Percentiles rank a stretch among this genome's conserved stretches.
Conservation (phyloP, 2,888 invertebrate species). For the Opisthograptis luteolata region DNA sequence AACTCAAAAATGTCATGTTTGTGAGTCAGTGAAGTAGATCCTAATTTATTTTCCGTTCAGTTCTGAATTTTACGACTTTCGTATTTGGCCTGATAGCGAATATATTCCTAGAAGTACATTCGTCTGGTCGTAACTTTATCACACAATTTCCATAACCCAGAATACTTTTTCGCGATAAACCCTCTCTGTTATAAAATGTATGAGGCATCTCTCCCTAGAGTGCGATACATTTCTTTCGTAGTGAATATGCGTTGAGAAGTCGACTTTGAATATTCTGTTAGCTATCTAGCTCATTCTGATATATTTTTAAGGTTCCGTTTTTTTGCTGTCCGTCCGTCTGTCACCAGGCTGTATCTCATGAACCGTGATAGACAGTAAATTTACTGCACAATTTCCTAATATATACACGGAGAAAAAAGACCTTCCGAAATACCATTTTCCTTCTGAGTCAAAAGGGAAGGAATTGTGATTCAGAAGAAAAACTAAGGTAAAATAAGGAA, state of each 20-base stretch:
- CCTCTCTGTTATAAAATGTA: constrained; percentile 16
- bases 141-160: constrained; percentile 21
- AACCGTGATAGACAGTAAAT: too few species aligned
- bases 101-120: constrained; percentile 12
- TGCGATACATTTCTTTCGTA: constrained; percentile 3
- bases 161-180: constrained; percentile 14
- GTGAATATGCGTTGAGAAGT: constrained; percentile 15
- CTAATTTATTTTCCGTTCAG: background rate
- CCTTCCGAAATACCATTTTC: too few species aligned
- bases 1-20: too few species aligned
- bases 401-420: too few species aligned
- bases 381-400: too few species aligned
- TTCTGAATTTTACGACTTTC: background rate
- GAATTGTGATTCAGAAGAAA: too few species aligned
- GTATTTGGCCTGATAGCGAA: constrained; percentile 4
- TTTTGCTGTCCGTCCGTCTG: too few species aligned
- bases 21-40: background rate
- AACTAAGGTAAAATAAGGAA: too few species aligned
- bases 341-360: too few species aligned
- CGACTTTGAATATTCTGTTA: background rate
- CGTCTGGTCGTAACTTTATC: constrained; percentile 15
- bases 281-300: background rate
- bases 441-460: too few species aligned
- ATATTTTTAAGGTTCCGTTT: too few species aligned
- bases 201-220: constrained; percentile 12